These are phyloP conservation scores for Microcebus lehilahytsara DNA, from an alignment of 2,113 vertebrate species.

Conservation along the genomic window DNA sequence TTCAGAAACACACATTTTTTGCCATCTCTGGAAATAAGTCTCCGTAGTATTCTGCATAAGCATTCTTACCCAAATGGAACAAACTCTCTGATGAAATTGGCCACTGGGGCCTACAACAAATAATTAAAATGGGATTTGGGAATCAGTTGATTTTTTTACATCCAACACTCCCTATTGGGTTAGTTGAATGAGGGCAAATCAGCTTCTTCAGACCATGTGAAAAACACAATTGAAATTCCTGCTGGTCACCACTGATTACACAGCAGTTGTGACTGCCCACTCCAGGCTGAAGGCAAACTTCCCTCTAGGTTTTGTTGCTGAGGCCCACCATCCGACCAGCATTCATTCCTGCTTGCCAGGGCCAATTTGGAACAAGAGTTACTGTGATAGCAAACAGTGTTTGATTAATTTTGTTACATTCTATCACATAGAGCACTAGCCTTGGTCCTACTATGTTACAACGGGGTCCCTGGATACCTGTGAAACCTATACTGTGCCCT, in stretches of 20 bases:
- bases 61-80: conserved; percentile 70
- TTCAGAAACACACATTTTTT: conserved; percentile 28
- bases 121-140: conserved; percentile 73
- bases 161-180: background rate
- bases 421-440: background rate
- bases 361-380: background rate
- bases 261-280: background rate
- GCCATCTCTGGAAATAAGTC: conserved; percentile 49
- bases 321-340: background rate
- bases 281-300: background rate
- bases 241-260: background rate
- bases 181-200: conserved; percentile 47
- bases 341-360: background rate
- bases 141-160: conserved; percentile 24
- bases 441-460: background rate
- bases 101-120: conserved; percentile 59
- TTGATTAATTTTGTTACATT: background rate
- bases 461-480: background rate
- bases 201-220: conserved; percentile 12
- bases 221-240: background rate
- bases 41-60: conserved; percentile 59
- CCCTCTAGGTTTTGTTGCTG: background rate
- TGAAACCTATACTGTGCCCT: background rate
- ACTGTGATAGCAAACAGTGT: background rate
- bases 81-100: conserved; percentile 68